Evolutionary conservation across 2,797 vertebrate species (phyloP).

Genomic region (Triplophysa yarkandensis): DNA sequence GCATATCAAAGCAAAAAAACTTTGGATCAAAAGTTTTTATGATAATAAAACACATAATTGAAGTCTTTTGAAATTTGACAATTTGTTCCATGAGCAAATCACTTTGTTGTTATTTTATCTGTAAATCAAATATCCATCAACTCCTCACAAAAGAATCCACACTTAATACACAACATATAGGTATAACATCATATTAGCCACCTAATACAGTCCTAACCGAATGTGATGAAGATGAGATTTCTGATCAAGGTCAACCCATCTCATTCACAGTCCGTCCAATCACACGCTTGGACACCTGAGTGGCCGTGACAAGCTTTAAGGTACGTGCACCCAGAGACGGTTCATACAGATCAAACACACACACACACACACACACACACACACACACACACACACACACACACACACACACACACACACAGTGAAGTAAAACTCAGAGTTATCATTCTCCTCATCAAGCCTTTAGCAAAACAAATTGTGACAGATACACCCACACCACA

Average conservation of each 20-base stretch:
- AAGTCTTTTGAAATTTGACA: no score
- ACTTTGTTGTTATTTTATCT: no score
- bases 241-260: slow-evolving; percentile 39
- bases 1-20: no score
- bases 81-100: no score
- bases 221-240: slow-evolving; percentile 30
- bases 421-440: slow-evolving; percentile 32
- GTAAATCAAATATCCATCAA: background rate
- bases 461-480: slow-evolving; percentile 44
- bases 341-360: slow-evolving; percentile 8
- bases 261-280: slow-evolving; percentile 40
- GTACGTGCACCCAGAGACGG: slow-evolving; percentile 18
- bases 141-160: background rate
- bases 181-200: background rate
- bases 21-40: no score
- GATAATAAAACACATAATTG: no score
- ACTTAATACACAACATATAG: background rate
- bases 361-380: background rate
- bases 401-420: background rate
- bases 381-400: no score
- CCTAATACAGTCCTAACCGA: background rate
- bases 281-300: slow-evolving; percentile 35
- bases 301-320: slow-evolving; percentile 22
- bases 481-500: slow-evolving; percentile 29
- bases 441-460: slow-evolving; percentile 44